These are phyloP conservation scores for Homalodisca vitripennis DNA, from an alignment of 1,140 invertebrate genomes.

Conservation along the genomic window DNA sequence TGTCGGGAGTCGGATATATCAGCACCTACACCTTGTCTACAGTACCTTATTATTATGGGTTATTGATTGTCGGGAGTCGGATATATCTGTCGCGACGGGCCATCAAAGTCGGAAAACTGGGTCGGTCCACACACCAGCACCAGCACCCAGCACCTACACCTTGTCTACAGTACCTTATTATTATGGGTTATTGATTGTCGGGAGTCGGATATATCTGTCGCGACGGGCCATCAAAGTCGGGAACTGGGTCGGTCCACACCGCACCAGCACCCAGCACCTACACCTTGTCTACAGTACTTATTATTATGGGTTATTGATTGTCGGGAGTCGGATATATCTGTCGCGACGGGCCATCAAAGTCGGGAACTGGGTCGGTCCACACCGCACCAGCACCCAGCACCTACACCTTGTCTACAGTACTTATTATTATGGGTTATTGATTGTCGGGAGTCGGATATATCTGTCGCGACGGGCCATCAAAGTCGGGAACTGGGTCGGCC, in stretches of 20 bases:
- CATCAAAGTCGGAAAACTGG: too few relatives aligned
- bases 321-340: neutral
- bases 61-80: too few relatives aligned
- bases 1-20: too few relatives aligned
- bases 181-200: slow-evolving; percentile 7
- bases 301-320: slow-evolving; percentile 16
- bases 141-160: too few relatives aligned
- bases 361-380: neutral
- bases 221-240: neutral
- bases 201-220: neutral
- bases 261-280: neutral
- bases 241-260: neutral
- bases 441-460: neutral
- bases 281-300: too few relatives aligned
- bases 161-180: too few relatives aligned
- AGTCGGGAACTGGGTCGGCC: neutral
- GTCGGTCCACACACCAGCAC: too few relatives aligned
- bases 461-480: neutral
- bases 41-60: too few relatives aligned
- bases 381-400: neutral
- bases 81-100: too few relatives aligned
- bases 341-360: neutral
- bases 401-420: too few relatives aligned
- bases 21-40: too few relatives aligned
- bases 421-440: slow-evolving; percentile 14